Percentiles rank a stretch among this genome's conserved stretches.
These are phyloP conservation scores for Drosophila aldrichi DNA, from an alignment of 2,888 invertebrate genomes.

Conservation along the genomic window DNA sequence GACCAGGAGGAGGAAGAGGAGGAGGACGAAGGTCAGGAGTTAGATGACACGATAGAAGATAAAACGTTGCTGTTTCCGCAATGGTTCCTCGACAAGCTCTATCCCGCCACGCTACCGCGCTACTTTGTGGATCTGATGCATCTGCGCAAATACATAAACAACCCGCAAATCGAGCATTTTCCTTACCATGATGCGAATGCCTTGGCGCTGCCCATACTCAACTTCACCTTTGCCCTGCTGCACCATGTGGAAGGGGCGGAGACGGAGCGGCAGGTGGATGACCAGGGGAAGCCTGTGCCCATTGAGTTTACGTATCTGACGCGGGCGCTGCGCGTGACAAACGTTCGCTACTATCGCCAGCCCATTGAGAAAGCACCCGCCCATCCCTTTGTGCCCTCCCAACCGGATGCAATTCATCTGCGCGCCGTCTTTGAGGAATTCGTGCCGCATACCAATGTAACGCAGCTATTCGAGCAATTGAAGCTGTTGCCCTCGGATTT, in stretches of 20 bases:
- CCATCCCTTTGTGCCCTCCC: constrained; percentile 63
- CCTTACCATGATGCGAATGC: constrained; percentile 87
- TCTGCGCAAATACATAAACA: constrained; percentile 88
- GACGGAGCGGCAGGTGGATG: constrained; percentile 37
- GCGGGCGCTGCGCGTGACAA: constrained; percentile 79
- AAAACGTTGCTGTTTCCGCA: constrained; percentile 85
- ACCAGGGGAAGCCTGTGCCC: constrained; percentile 48
- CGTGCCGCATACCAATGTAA: constrained; percentile 54
- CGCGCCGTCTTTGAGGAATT: constrained; percentile 67
- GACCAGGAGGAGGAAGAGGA: constrained; percentile 31
- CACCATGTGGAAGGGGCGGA: constrained; percentile 70
- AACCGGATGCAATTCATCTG: constrained; percentile 73
- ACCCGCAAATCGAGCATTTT: constrained; percentile 91
- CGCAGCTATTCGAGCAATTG: constrained; percentile 71
- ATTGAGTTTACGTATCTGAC: constrained; percentile 82
- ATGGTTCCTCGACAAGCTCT: constrained; percentile 89
- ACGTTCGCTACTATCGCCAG: constrained; percentile 79
- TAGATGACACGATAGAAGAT: constrained; percentile 41
- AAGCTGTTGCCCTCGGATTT: constrained; percentile 76
- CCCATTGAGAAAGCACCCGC: constrained; percentile 55
- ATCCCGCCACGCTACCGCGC: constrained; percentile 88
- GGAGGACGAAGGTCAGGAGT: constrained; percentile 15
- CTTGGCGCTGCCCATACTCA: constrained; percentile 88
- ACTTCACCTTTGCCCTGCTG: constrained; percentile 87
- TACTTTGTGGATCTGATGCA: constrained; percentile 89